phyloP scores from a whole-genome alignment of 2,797 vertebrate genomes.

The Tympanoctomys barrerae region DNA sequence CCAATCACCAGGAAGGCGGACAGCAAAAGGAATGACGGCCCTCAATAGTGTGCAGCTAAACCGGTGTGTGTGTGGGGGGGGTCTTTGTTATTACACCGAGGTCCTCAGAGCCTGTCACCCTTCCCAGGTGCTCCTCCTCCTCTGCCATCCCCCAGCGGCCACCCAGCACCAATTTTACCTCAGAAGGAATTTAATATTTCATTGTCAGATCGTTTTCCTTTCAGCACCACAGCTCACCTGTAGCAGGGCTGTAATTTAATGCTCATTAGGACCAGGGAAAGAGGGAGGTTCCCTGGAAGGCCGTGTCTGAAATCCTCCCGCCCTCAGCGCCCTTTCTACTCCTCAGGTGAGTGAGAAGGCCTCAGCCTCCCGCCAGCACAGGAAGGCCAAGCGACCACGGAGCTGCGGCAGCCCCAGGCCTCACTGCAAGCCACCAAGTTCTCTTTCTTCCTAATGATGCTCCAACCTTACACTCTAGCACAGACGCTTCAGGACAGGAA shows the following conservation, averaged over 20 bases:
- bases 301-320: not conserved
- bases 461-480: not conserved
- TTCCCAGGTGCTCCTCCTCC: not conserved
- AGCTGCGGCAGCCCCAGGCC: not conserved
- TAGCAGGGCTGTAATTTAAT: not conserved
- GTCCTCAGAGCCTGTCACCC: not conserved
- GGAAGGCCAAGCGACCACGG: not conserved
- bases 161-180: not conserved
- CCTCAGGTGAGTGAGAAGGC: no score
- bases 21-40: not conserved
- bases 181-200: constrained; percentile 29
- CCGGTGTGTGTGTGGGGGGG: not conserved
- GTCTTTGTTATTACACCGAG: not conserved
- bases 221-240: not conserved
- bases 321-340: not conserved
- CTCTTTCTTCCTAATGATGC: not conserved
- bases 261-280: not conserved
- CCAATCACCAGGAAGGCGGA: not conserved
- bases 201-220: not conserved
- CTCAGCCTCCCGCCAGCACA: not conserved
- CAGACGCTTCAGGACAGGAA: constrained; percentile 13
- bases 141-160: not conserved
- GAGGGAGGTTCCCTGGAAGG: not conserved
- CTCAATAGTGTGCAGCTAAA: not conserved
- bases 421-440: not conserved